Evolutionary conservation across 2,113 vertebrate species (phyloP).

Genomic region (Oncorhynchus kisutch): DNA sequence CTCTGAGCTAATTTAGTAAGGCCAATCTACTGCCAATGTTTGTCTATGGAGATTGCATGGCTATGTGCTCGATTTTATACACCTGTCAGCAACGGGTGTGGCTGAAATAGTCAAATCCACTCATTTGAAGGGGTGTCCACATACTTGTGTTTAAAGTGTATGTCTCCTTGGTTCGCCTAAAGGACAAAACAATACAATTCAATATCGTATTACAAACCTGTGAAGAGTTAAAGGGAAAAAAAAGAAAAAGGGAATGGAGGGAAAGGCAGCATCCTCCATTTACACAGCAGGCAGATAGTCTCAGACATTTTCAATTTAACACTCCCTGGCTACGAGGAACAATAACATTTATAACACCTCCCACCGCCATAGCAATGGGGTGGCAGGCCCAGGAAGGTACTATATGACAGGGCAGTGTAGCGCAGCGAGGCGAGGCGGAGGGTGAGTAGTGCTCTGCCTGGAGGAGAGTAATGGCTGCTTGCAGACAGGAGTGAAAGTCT

Average conservation of each 20-base stretch:
- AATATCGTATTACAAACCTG: neutral
- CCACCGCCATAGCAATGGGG: neutral
- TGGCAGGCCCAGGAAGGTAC: neutral
- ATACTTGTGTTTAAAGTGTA: too few species aligned
- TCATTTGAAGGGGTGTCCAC: too few species aligned
- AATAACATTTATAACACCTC: constrained; percentile 10
- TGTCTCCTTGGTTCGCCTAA: too few species aligned
- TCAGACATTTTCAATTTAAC: constrained; percentile 6
- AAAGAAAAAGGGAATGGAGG: neutral
- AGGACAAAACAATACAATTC: neutral
- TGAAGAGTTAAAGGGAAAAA: neutral
- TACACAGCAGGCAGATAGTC: neutral
- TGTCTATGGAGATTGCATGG: too few species aligned
- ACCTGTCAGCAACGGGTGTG: too few species aligned
- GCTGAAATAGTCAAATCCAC: too few species aligned
- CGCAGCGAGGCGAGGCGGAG: neutral
- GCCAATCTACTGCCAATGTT: too few species aligned
- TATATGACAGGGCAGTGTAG: constrained; percentile 27
- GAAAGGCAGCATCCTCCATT: neutral
- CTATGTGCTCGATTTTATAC: too few species aligned
- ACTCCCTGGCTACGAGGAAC: constrained; percentile 3
- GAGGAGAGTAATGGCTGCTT: constrained; percentile 35
- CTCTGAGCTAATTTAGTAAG: too few species aligned
- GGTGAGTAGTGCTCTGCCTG: neutral
- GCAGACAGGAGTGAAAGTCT: constrained; percentile 22